Conservation (phyloP, 2,113 vertebrate genomes). For the Psophia crepitans region DNA sequence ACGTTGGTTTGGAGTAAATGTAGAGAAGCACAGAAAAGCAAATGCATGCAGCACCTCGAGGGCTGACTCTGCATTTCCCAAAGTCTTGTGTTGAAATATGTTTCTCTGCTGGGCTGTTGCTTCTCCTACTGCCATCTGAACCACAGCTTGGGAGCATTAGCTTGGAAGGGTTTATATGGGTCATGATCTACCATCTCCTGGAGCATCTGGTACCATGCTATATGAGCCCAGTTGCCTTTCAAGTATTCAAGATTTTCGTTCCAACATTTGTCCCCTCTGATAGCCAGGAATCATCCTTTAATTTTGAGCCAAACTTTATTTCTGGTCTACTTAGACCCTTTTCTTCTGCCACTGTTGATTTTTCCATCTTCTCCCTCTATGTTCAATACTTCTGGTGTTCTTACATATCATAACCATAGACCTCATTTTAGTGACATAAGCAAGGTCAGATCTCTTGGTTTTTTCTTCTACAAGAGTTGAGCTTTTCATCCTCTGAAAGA, state of each 20-base stretch:
- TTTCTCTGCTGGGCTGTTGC: background rate
- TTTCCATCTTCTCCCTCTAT: background rate
- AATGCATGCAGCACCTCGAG: rapidly evolving
- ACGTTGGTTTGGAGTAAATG: background rate
- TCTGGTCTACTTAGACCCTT: background rate
- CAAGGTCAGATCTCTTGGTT: background rate
- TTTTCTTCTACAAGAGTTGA: background rate
- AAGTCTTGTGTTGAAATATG: background rate
- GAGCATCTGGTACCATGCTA: rapidly evolving
- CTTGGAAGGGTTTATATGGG: background rate
- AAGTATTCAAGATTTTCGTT: background rate
- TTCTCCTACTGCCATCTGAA: background rate
- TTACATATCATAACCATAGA: background rate
- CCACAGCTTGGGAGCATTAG: rapidly evolving
- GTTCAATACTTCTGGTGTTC: background rate
- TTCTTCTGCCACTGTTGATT: background rate
- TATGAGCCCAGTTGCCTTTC: background rate
- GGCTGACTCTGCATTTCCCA: background rate
- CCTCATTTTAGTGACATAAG: background rate
- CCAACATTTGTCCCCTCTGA: background rate
- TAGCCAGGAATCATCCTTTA: background rate
- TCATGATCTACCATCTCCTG: background rate
- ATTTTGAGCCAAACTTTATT: background rate
- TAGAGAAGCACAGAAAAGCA: background rate
- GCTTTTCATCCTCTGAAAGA: background rate